Conservation (phyloP, 2,888 invertebrate genomes). For the Lepas anatifera region DNA sequence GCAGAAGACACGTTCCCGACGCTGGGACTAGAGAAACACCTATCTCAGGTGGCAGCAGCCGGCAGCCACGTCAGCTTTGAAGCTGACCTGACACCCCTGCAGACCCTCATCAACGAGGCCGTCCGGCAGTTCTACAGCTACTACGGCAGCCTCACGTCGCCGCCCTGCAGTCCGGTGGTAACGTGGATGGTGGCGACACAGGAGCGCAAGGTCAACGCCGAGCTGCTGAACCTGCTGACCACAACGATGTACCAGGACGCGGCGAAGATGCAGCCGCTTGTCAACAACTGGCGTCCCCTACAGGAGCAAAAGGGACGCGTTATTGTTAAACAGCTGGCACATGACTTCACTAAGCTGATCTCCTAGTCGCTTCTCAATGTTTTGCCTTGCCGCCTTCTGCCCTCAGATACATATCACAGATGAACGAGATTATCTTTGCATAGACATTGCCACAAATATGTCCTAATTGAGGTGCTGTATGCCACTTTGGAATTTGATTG, state of each 20-base stretch:
- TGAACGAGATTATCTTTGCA: no score
- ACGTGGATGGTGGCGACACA: neutral
- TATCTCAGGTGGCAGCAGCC: neutral
- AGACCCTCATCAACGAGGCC: neutral
- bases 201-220: neutral
- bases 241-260: neutral
- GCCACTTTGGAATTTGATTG: no score
- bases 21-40: neutral
- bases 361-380: no score
- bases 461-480: no score
- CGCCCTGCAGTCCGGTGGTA: constrained; percentile 1
- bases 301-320: neutral
- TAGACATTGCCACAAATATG: no score
- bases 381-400: no score
- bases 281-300: constrained; percentile 5
- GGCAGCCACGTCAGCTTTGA: neutral
- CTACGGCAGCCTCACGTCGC: neutral
- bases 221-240: neutral
- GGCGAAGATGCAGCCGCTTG: neutral
- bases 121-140: neutral
- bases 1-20: neutral
- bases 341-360: no score
- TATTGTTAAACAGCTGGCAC: neutral
- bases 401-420: no score
- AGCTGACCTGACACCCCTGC: neutral